Evolutionary conservation across 2,113 vertebrate genomes (phyloP), one percentile per base, ranked within the genome.

Genomic region (Leptobrachium leishanense): DNA sequence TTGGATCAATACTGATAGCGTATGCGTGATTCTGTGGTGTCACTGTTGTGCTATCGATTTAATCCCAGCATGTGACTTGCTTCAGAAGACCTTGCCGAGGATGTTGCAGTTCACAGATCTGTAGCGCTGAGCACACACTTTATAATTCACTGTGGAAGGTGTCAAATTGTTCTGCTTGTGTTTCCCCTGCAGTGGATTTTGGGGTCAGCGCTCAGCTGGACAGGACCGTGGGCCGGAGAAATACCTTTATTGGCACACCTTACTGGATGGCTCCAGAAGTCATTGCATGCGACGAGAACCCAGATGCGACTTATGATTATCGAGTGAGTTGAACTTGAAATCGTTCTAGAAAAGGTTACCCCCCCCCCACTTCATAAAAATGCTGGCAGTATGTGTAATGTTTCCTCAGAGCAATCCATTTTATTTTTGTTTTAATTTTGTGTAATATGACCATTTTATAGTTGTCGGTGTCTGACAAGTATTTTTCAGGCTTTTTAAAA

Each of bases 181-280:
- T 59, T 85, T 12, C 82, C 66, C 77, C 11, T 77, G 0, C 88
- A 99, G 98, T 99, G 82, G 98, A 99, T 90, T 99, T 99, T 0
- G 98, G 98, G 59, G 97, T 99, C 79, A 99, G 98, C 0, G 98
- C 98, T 83, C 98, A 99, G 91, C 90, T 99, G 85, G 98, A 99
- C 88, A 93, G 98, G 69, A 99, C 98, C 0, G 97, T 99, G 2
- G 98, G 98, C 15, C 91, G 98, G 55, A 96, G 98, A 84, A 99
- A 99, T 84, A 99, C 98, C 1, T 99, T 98, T 85, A 99, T 98
- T 72, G 98, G 98, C 76, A 99, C 97, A 1, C 97, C 97, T 0
- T 99, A 99, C 79, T 99, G 97, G 97, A 99, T 99, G 97, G 97
- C 97, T 46, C 97, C 97, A 0, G 97, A 99, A 88, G 98, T 99